phyloP scores from a whole-genome alignment of 1,140 invertebrate species.

The Drosophila murphyi region DNA sequence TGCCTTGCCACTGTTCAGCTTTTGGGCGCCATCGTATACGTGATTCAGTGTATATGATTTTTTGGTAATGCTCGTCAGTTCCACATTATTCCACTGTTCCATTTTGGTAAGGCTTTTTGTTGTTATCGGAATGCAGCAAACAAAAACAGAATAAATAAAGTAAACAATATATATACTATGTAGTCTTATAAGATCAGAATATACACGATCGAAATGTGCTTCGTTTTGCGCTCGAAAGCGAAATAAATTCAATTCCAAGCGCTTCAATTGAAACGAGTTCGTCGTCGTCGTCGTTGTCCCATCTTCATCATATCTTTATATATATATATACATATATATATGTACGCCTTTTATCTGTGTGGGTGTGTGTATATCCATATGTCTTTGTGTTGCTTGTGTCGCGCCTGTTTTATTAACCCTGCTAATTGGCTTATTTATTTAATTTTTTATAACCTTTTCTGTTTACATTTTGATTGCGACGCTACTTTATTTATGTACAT shows the following conservation, averaged over 20 bases:
- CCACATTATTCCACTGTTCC: slow-evolving; percentile 84
- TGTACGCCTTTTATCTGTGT: slow-evolving; percentile 8
- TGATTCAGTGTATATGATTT: slow-evolving; percentile 82
- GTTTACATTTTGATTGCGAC: slow-evolving; percentile 74
- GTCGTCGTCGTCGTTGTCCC: slow-evolving; percentile 19
- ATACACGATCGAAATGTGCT: slow-evolving; percentile 54
- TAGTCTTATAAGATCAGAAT: slow-evolving; percentile 50
- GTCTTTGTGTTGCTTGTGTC: slow-evolving; percentile 31
- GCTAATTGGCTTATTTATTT: slow-evolving; percentile 70
- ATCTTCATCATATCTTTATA: slow-evolving; percentile 3
- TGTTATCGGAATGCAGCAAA: slow-evolving; percentile 55
- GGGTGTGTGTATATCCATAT: slow-evolving; percentile 14
- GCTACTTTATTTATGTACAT: slow-evolving; percentile 3
- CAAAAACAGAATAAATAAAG: slow-evolving; percentile 9
- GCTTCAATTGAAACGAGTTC: slow-evolving; percentile 80
- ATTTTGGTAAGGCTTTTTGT: slow-evolving; percentile 48
- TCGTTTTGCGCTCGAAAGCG: slow-evolving; percentile 51
- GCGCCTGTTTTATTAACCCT: slow-evolving; percentile 45
- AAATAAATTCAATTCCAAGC: slow-evolving; percentile 71
- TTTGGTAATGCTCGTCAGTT: slow-evolving; percentile 76
- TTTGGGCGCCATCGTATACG: slow-evolving; percentile 62
- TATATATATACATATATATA: not conserved
- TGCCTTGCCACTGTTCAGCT: slow-evolving; percentile 49
- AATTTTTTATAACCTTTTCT: slow-evolving; percentile 63
- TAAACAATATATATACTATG: slow-evolving; percentile 7